Base-by-base conservation (phyloP, 2,113 vertebrate species). In the Toxotes chatareus region DNA sequence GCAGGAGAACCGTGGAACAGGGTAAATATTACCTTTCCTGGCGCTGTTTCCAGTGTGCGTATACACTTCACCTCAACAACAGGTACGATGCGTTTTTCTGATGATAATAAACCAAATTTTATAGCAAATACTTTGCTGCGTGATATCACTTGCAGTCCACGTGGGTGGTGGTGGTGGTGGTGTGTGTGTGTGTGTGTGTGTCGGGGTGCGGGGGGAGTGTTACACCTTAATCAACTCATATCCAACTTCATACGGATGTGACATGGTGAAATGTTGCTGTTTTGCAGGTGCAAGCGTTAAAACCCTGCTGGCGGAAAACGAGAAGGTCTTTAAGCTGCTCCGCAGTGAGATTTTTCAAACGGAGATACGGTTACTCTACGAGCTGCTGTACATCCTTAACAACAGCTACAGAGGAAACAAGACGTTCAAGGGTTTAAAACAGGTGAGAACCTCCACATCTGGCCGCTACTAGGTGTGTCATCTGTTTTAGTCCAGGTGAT, bases 321-420 rank as follows among this genome's bases (percentile, higher is more conserved):
- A 63, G 11, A 74, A 74, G 1, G 88, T 92, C 11, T 79, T 94
- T 3, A 88, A 67, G 42, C 69, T 95, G 0, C 23, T 94, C 38
- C 59, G 51, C 32, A 93, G 92, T 80, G 76, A 86, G 64, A 63
- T 92, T 7, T 89, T 96, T 4, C 92, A 94, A 49, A 94, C 93
- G 21, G 95, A 96, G 75, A 53, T 94, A 1, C 85, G 92, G 3
- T 57, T 95, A 8, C 80, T 96, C 0, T 93, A 94, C 46, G 89
- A 92, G 55, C 74, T 96, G 46, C 80, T 95, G 13, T 89, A 94
- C 73, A 34, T 90, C 31, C 76, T 92, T 0, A 88, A 91, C 23
- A 94, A 96, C 89, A 89, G 88, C 69, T 80, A 49, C 27, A 88
- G 88, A 27, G 88, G 87, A 44, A 94, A 94, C 90, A 94, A 89